A percentile compares a stretch with the other conserved stretches of the same genome.
These are phyloP conservation scores for Drosophila mayri DNA, from an alignment of 1,140 invertebrate genomes.

Conservation along the genomic window DNA sequence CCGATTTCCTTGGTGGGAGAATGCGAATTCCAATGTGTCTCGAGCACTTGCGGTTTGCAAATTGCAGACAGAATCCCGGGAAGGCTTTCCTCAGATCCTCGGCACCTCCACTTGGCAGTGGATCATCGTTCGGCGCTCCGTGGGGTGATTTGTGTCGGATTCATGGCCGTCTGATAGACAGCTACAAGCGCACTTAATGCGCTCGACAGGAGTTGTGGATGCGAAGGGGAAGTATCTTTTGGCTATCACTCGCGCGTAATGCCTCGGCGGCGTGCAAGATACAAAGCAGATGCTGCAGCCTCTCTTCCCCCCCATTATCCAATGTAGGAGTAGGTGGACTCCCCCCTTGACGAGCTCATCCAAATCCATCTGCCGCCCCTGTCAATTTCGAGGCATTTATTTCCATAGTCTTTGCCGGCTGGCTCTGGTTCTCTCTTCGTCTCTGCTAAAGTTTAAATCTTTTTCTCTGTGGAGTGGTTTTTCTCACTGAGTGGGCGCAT, in stretches of 20 bases:
- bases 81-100: conserved; percentile 13
- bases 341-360: conserved; percentile 6
- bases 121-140: conserved; percentile 29
- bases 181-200: conserved; percentile 71
- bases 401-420: conserved; percentile 58
- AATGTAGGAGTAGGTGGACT: too few species aligned
- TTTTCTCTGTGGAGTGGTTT: conserved; percentile 2
- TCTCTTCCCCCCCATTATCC: neutral
- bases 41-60: conserved; percentile 44
- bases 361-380: conserved; percentile 33
- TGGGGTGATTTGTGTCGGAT: conserved; percentile 49
- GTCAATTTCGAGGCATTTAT: conserved; percentile 61
- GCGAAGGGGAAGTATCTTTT: conserved; percentile 43
- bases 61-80: conserved; percentile 21
- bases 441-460: neutral
- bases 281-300: conserved; percentile 69
- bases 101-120: conserved; percentile 1
- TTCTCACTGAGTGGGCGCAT: conserved; percentile 52
- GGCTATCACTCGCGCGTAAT: conserved; percentile 37
- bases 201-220: conserved; percentile 52
- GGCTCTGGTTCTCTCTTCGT: conserved; percentile 12
- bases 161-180: conserved; percentile 65
- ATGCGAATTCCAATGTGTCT: conserved; percentile 43
- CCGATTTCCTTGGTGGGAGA: conserved; percentile 20
- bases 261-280: conserved; percentile 55